Conservation (phyloP, 2,113 vertebrate genomes). For the Clinocottus analis region DNA sequence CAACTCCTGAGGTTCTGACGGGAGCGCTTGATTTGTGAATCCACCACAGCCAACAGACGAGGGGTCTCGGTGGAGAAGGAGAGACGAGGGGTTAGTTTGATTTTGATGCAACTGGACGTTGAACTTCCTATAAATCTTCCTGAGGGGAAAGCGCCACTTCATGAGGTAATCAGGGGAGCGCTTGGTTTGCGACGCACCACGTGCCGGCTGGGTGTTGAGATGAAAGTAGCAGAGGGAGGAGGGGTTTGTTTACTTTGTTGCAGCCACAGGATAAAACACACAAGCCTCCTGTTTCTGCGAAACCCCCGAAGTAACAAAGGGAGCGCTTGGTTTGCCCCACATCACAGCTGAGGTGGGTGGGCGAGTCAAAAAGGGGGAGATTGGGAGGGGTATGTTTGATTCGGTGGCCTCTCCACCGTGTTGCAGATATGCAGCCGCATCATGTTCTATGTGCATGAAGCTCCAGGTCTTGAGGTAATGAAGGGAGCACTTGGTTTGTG, state of each 20-base stretch:
- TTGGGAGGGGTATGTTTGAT: not conserved
- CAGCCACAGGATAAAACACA: not conserved
- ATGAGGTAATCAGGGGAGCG: not conserved
- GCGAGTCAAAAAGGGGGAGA: not conserved
- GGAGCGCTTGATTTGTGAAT: conserved; percentile 13
- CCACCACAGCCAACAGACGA: not conserved
- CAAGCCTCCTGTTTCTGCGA: not conserved
- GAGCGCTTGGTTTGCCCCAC: not conserved
- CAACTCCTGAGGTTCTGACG: not conserved
- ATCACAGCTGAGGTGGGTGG: not conserved
- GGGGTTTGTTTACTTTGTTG: not conserved
- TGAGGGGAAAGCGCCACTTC: not conserved
- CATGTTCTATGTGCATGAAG: not conserved
- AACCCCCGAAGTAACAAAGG: not conserved
- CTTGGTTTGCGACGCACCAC: not conserved
- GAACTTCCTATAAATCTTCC: not conserved
- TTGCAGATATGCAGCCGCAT: not conserved
- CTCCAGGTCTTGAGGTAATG: not conserved
- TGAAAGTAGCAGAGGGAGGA: not conserved
- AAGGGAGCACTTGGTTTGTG: conserved; percentile 6
- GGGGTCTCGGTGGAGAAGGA: not conserved
- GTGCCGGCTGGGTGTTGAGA: not conserved
- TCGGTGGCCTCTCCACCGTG: not conserved
- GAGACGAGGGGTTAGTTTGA: not conserved
- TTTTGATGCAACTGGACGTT: not conserved